Percentiles rank a stretch among this genome's conserved stretches.
Conservation (phyloP, 2,113 vertebrate species). For the Dinomys branickii region DNA sequence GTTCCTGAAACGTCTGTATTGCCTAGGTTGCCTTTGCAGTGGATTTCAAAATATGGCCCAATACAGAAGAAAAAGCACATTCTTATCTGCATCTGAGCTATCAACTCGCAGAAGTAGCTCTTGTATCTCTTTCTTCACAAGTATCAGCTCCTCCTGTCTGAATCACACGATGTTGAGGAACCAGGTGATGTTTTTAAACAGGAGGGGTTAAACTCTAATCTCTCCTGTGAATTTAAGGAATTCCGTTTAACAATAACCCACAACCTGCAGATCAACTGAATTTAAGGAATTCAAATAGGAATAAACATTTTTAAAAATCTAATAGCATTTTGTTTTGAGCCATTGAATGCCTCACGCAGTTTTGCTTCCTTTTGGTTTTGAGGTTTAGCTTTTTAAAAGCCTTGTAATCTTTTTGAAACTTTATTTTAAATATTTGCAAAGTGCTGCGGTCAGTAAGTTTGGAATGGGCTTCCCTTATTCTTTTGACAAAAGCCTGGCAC, state of each 20-base stretch:
- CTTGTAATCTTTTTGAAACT: background rate
- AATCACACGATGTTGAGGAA: slow-evolving; percentile 59
- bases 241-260: no score
- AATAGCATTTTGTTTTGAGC: background rate
- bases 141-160: slow-evolving; percentile 61
- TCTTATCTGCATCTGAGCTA: slow-evolving; percentile 45
- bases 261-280: no score
- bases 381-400: background rate
- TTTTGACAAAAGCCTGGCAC: background rate
- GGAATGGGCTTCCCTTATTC: background rate
- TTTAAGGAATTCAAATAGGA: background rate
- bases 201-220: slow-evolving; percentile 25
- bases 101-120: background rate
- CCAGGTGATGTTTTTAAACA: slow-evolving; percentile 29
- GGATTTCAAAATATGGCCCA: slow-evolving; percentile 46
- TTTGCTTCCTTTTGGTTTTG: background rate
- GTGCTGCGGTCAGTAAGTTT: background rate
- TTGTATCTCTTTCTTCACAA: background rate
- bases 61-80: background rate
- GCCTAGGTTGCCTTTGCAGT: background rate
- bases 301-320: background rate
- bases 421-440: background rate
- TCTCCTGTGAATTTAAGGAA: background rate
- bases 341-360: background rate
- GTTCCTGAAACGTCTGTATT: slow-evolving; percentile 15